These are phyloP conservation scores for Sesia apiformis DNA, from an alignment of 2,888 invertebrate genomes.

Conservation along the genomic window DNA sequence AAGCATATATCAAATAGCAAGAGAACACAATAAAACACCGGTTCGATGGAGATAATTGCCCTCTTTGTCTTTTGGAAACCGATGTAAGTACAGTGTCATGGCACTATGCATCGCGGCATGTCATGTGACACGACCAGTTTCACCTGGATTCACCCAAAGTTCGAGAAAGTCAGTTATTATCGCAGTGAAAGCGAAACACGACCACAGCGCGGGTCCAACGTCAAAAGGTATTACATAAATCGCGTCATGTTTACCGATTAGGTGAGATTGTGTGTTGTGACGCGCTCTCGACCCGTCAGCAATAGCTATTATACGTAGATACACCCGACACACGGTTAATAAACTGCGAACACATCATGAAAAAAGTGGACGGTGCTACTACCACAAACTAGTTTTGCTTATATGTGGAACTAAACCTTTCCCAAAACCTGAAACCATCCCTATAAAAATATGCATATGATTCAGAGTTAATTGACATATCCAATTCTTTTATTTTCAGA, in stretches of 20 bases:
- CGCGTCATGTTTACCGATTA: slow-evolving; percentile 49
- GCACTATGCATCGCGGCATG: neutral
- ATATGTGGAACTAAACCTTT: no score
- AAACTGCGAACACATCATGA: no score
- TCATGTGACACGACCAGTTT: slow-evolving; percentile 10
- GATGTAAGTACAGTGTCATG: neutral
- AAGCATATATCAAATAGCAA: neutral
- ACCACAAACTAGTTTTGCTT: no score
- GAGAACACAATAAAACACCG: slow-evolving; percentile 16
- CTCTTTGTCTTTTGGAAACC: slow-evolving; percentile 1
- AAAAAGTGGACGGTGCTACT: no score
- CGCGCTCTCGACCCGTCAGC: neutral
- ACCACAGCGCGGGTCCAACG: slow-evolving; percentile 35
- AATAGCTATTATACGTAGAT: no score
- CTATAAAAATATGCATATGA: no score
- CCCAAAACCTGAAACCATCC: no score
- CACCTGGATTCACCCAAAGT: slow-evolving; percentile 32
- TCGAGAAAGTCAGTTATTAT: slow-evolving; percentile 54
- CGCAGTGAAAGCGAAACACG: slow-evolving; percentile 57
- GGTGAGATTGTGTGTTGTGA: slow-evolving; percentile 30
- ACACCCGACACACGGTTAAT: no score
- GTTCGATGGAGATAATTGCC: slow-evolving; percentile 13
- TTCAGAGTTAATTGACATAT: no score
- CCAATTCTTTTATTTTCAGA: no score
- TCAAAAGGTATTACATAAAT: slow-evolving; percentile 55